phyloP scores from a whole-genome alignment of 2,888 invertebrate species.

The Drosophila paranaensis region DNA sequence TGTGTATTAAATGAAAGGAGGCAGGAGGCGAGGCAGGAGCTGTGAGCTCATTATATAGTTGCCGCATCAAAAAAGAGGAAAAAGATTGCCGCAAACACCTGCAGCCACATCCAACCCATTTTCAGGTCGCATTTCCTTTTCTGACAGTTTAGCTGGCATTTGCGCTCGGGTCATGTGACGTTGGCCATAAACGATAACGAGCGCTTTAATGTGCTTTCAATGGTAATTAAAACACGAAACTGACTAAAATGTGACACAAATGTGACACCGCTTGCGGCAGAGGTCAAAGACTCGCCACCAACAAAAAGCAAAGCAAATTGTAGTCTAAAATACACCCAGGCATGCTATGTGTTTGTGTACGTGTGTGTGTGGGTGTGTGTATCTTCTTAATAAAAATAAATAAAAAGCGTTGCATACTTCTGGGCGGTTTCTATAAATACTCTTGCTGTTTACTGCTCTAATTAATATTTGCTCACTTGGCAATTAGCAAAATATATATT shows the following conservation, averaged over 20 bases:
- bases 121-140: conserved; percentile 56
- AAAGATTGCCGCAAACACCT: conserved; percentile 50
- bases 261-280: conserved; percentile 27
- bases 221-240: conserved; percentile 59
- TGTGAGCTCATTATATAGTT: conserved; percentile 29
- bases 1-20: not conserved
- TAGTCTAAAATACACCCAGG: not conserved
- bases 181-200: conserved; percentile 39
- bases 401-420: conserved; percentile 44
- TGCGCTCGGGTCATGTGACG: conserved; percentile 19
- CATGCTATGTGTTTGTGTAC: not conserved
- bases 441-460: conserved; percentile 19
- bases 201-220: conserved; percentile 48
- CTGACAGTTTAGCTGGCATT: conserved; percentile 9
- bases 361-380: conserved; percentile 4
- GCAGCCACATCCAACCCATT: conserved; percentile 63
- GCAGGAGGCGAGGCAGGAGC: not conserved
- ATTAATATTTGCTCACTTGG: conserved; percentile 36
- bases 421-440: conserved; percentile 17
- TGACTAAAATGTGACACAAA: conserved; percentile 41
- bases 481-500: conserved; percentile 45
- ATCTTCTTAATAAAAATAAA: conserved; percentile 17
- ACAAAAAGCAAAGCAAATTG: not conserved
- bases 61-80: conserved; percentile 1
- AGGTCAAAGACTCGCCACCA: conserved; percentile 45